Conservation (phyloP, 2,888 invertebrate genomes). For the Crocallis elinguaria region DNA sequence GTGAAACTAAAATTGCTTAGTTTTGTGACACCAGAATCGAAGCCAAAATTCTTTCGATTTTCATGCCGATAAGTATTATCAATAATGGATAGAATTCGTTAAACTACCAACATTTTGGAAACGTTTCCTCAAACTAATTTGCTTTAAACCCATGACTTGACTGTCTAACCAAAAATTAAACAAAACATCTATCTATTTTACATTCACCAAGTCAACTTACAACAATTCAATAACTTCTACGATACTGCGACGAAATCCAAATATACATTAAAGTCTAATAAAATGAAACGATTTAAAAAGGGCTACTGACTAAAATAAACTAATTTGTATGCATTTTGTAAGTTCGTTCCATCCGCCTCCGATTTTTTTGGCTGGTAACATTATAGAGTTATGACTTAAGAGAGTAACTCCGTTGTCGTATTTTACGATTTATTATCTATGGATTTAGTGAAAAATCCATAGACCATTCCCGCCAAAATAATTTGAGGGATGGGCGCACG, state of each 20-base stretch:
- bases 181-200: background rate
- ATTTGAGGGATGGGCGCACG: too few relatives aligned
- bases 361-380: conserved; percentile 8
- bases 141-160: conserved; percentile 4
- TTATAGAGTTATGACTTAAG: conserved; percentile 1
- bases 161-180: background rate
- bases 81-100: background rate
- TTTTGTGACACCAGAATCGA: too few relatives aligned
- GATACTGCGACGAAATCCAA: conserved; percentile 2
- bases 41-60: background rate
- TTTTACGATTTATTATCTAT: background rate
- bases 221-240: conserved; percentile 10
- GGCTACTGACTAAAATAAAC: conserved; percentile 7
- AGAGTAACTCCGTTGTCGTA: background rate
- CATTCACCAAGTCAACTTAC: conserved; percentile 1
- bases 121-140: conserved; percentile 6
- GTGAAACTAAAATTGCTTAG: too few relatives aligned
- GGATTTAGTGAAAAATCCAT: too few relatives aligned
- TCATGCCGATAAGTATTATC: background rate
- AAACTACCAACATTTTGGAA: background rate
- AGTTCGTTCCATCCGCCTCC: conserved; percentile 6
- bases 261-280: conserved; percentile 11
- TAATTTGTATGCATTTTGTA: conserved; percentile 16
- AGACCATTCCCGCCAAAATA: too few relatives aligned
- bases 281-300: conserved; percentile 20